Conservation (phyloP, 2,113 vertebrate species). For the Ptychochromis oligacanthus region DNA sequence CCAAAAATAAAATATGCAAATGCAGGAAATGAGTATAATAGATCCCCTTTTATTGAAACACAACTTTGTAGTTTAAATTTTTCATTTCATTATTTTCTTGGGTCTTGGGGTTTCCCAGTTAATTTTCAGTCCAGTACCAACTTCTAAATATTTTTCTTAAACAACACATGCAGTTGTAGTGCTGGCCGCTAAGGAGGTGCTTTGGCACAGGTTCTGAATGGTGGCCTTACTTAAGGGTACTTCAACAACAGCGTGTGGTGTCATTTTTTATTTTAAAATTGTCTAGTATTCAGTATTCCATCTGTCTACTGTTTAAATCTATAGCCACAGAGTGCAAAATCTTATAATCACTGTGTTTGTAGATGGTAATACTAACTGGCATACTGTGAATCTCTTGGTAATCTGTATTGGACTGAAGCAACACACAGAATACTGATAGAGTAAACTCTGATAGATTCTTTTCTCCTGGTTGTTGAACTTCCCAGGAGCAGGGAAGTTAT, state of each 20-base stretch:
- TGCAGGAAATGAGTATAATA: neutral
- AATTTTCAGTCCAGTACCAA: neutral
- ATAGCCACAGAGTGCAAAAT: neutral
- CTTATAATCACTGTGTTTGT: neutral
- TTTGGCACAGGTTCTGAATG: neutral
- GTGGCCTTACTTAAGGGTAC: neutral
- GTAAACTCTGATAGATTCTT: neutral
- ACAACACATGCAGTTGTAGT: neutral
- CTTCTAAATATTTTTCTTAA: neutral
- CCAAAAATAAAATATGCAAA: neutral
- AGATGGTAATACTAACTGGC: constrained; percentile 8
- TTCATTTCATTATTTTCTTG: neutral
- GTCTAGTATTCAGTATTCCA: neutral
- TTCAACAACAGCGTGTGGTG: neutral
- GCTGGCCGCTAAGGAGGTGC: neutral
- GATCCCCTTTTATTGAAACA: neutral
- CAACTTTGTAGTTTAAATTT: neutral
- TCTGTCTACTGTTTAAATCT: neutral
- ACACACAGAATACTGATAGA: constrained; percentile 2
- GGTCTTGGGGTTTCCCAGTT: neutral
- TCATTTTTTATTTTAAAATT: neutral
- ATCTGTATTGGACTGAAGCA: constrained; percentile 2
- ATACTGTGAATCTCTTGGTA: neutral
- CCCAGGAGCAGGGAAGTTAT: neutral
- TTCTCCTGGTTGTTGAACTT: neutral